Evolutionary conservation across 2,888 invertebrate genomes (phyloP).

Genomic region (Halocaridina rubra): DNA sequence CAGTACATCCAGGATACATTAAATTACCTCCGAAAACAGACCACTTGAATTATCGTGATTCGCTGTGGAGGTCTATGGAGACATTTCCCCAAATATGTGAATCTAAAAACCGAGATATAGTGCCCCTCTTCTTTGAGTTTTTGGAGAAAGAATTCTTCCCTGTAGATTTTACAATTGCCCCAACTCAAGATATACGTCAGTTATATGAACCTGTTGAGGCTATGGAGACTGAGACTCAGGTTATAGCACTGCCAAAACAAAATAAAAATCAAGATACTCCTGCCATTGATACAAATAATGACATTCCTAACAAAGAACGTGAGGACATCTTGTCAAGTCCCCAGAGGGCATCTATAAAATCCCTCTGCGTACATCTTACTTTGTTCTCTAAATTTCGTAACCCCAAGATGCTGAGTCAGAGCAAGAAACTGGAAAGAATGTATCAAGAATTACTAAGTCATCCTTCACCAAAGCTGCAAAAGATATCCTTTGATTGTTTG

Average conservation of each 20-base stretch:
- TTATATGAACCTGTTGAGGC: neutral
- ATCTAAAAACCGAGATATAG: conserved; percentile 82
- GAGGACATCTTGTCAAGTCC: neutral
- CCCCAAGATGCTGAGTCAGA: conserved; percentile 31
- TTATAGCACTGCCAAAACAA: neutral
- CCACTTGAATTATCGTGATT: conserved; percentile 50
- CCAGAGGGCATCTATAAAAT: conserved; percentile 35
- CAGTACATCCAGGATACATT: conserved; percentile 36
- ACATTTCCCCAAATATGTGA: conserved; percentile 77
- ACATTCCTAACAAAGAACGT: neutral
- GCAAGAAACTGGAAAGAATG: conserved; percentile 44
- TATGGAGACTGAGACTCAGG: neutral
- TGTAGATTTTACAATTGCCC: conserved; percentile 53
- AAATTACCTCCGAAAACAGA: conserved; percentile 25
- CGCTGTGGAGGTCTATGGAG: conserved; percentile 59
- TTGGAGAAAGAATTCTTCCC: conserved; percentile 74
- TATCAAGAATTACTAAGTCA: conserved; percentile 76
- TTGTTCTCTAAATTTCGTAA: conserved; percentile 55
- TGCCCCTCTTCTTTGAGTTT: conserved; percentile 83
- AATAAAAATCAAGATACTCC: neutral
- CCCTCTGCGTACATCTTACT: conserved; percentile 57
- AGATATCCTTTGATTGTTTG: conserved; percentile 86
- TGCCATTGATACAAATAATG: neutral
- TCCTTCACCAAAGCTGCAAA: conserved; percentile 83
- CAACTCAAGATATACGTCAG: conserved; percentile 44